Evolutionary conservation across 2,113 vertebrate genomes (phyloP), one percentile per base, ranked within the genome.

Genomic region (Cyprinus carpio): DNA sequence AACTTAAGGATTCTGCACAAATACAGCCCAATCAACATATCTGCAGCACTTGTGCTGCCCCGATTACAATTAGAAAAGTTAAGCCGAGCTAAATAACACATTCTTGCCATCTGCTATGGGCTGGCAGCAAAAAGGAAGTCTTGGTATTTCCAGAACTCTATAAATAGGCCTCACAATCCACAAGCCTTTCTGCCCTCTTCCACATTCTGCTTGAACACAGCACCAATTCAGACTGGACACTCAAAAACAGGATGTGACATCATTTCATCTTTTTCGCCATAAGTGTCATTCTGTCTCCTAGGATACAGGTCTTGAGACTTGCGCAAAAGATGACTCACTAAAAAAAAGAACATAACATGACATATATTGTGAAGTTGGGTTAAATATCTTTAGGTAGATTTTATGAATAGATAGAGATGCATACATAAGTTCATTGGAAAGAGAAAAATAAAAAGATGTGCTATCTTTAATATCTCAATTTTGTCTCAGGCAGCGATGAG

Each of bases 141-240:
- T 34, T 78, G 64, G 89, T 87, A 87, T 90, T 89, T 87, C 83
- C 85, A 91, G 25, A 85, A 83, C 29, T 64, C 83, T 90, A 89
- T 88, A 89, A 89, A 91, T 90, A 91, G 82, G 25, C 16, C 78
- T 49, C 58, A 67, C 79, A 84, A 20, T 64, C 84, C 84, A 84
- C 88, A 82, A 60, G 69, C 31, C 13, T 74, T 25, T 60, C 60
- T 81, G 58, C 80, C 82, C 76, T 85, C 25, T 60, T 23, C 88
- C 74, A 84, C 81, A 79, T 49, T 76, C 23, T 46, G 69, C 65
- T 62, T 60, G 74, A 91, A 88, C 87, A 90, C 76, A 85, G 84
- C 49, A 86, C 84, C 58, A 37, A 87, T 87, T 89, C 81, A 87
- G 43, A 49, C 49, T 40, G 71, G n/a, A n/a, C n/a, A n/a, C 18